Conservation (phyloP, 2,888 invertebrate species). For the Pandemis heparana region DNA sequence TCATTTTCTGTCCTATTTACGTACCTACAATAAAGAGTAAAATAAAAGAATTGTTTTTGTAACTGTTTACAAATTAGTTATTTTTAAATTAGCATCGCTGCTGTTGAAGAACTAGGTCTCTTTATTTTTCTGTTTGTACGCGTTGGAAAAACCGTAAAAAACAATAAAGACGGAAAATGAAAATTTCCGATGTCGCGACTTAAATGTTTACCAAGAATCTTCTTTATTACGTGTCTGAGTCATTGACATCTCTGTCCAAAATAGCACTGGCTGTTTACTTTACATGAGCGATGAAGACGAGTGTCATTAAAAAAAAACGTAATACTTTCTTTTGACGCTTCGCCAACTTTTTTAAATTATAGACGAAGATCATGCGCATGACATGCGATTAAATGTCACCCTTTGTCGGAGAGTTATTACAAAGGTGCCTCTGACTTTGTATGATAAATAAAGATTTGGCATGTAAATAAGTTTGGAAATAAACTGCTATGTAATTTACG, state of each 20-base stretch:
- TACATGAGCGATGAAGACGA: constrained; percentile 26
- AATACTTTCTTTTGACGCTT: constrained; percentile 28
- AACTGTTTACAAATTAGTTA: no score
- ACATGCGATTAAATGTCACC: constrained; percentile 11
- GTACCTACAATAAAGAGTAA: no score
- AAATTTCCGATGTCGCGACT: neutral
- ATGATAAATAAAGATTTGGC: constrained; percentile 17
- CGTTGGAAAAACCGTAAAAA: neutral
- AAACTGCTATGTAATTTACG: neutral
- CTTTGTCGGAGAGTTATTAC: constrained; percentile 21
- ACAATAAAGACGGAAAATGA: neutral
- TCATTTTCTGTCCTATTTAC: no score
- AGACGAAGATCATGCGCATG: constrained; percentile 24
- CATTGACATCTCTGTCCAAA: constrained; percentile 28
- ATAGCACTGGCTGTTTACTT: constrained; percentile 31
- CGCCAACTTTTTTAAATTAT: constrained; percentile 32
- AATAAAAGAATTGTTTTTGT: no score
- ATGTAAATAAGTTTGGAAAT: neutral
- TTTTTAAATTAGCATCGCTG: no score
- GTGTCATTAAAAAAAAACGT: constrained; percentile 19
- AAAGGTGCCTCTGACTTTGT: constrained; percentile 19
- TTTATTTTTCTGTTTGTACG: no score
- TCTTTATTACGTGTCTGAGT: constrained; percentile 27
- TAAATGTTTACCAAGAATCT: neutral
- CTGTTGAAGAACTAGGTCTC: no score